Conservation (phyloP, 2,113 vertebrate genomes). For the Trichomycterus rosablanca region DNA sequence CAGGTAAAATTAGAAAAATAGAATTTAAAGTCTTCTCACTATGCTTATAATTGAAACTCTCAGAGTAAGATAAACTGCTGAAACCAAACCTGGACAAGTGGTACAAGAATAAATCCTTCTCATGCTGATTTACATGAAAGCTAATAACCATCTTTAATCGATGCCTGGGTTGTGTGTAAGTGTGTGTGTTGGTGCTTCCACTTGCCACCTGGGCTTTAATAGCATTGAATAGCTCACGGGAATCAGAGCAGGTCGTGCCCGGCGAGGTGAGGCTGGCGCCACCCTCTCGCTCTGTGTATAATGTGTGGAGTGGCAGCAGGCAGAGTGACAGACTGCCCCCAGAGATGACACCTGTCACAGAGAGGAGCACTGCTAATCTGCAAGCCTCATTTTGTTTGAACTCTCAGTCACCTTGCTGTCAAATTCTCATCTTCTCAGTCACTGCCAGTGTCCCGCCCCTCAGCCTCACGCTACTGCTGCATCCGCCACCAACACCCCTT, state of each 20-base stretch:
- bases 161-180: conserved; percentile 41
- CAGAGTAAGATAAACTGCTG: conserved; percentile 17
- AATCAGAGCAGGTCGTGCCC: conserved; percentile 54
- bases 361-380: conserved; percentile 88
- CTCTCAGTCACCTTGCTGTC: conserved; percentile 89
- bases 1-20: too few relatives aligned
- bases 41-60: not conserved
- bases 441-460: conserved; percentile 75
- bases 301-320: conserved; percentile 95
- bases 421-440: conserved; percentile 90
- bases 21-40: too few relatives aligned
- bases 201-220: conserved; percentile 61
- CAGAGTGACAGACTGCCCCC: conserved; percentile 95
- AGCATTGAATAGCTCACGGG: conserved; percentile 58
- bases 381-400: conserved; percentile 99
- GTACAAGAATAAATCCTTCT: conserved; percentile 9
- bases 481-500: conserved; percentile 44
- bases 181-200: conserved; percentile 40
- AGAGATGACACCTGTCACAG: conserved; percentile 98
- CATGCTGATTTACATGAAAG: conserved; percentile 19
- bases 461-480: conserved; percentile 39
- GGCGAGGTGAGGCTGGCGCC: conserved; percentile 59
- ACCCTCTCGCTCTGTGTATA: conserved; percentile 66
- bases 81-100: not conserved
- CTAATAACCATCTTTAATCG: conserved; percentile 33